These are phyloP conservation scores for Cantharis rustica DNA, from an alignment of 2,888 invertebrate species.

Conservation along the genomic window DNA sequence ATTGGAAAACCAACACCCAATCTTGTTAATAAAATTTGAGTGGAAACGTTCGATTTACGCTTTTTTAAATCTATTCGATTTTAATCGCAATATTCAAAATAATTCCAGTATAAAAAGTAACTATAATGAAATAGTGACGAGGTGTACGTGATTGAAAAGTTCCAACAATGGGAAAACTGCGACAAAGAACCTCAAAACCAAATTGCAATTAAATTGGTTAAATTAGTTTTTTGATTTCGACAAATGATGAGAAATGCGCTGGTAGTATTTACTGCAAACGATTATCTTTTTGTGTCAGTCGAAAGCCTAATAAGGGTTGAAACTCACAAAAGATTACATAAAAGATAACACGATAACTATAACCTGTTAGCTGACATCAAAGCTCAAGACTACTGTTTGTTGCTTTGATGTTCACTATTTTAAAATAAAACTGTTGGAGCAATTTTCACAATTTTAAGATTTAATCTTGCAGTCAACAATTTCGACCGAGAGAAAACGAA, in stretches of 20 bases:
- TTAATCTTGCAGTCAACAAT: background rate
- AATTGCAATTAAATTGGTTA: background rate
- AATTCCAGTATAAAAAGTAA: background rate
- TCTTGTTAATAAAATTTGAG: too few relatives aligned
- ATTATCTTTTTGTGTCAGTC: background rate
- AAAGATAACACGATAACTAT: slow-evolving; percentile 1
- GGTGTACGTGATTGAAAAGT: background rate
- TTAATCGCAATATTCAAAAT: background rate
- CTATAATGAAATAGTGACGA: background rate
- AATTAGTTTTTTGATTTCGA: background rate
- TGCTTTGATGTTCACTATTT: background rate
- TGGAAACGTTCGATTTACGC: too few relatives aligned
- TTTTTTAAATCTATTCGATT: too few relatives aligned
- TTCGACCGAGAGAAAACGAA: too few relatives aligned
- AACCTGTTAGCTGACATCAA: background rate
- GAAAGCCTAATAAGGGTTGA: slow-evolving; percentile 2
- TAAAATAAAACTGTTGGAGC: background rate
- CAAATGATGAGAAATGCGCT: background rate
- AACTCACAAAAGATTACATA: slow-evolving; percentile 2
- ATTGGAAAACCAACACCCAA: background rate
- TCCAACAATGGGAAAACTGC: background rate
- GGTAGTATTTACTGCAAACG: background rate
- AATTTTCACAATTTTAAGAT: background rate
- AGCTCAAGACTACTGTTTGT: background rate
- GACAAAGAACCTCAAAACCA: background rate